A percentile compares a stretch with the other conserved stretches of the same genome.
These are phyloP conservation scores for Salvator merianae DNA, from an alignment of 2,113 vertebrate species.

Conservation along the genomic window DNA sequence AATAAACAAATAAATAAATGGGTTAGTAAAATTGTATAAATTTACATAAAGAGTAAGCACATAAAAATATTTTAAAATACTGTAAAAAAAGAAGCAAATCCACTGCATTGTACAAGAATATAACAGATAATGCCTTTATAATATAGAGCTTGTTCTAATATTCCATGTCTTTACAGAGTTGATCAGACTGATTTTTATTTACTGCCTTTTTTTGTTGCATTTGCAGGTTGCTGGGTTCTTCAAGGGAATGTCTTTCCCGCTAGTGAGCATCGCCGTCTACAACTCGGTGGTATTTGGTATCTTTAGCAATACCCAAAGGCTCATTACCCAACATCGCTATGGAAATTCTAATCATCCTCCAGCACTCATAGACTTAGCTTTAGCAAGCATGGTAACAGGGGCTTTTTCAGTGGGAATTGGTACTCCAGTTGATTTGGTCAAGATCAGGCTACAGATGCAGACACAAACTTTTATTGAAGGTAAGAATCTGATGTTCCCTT, in stretches of 20 bases:
- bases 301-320: conserved; percentile 86
- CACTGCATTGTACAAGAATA: not conserved
- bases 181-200: not conserved
- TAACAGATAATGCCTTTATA: no score
- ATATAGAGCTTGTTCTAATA: not conserved
- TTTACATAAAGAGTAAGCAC: no score
- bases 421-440: conserved; percentile 90
- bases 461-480: conserved; percentile 79
- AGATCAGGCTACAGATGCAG: conserved; percentile 97
- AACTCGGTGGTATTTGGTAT: conserved; percentile 93
- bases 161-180: not conserved
- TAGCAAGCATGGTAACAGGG: conserved; percentile 86
- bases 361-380: conserved; percentile 76
- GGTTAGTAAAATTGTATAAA: no score
- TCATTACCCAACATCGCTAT: conserved; percentile 81
- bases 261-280: conserved; percentile 89
- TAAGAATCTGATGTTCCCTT: conserved; percentile 55
- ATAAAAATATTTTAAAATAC: no score
- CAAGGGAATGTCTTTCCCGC: conserved; percentile 96
- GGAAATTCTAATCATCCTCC: conserved; percentile 55
- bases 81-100: not conserved
- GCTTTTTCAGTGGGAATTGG: conserved; percentile 87
- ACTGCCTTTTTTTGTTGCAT: conserved; percentile 31
- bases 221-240: conserved; percentile 88
- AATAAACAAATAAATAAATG: no score